Percentiles rank a stretch among this genome's conserved stretches.
Evolutionary conservation across 2,888 invertebrate genomes (phyloP).

Genomic region (Chymomyza amoena): DNA sequence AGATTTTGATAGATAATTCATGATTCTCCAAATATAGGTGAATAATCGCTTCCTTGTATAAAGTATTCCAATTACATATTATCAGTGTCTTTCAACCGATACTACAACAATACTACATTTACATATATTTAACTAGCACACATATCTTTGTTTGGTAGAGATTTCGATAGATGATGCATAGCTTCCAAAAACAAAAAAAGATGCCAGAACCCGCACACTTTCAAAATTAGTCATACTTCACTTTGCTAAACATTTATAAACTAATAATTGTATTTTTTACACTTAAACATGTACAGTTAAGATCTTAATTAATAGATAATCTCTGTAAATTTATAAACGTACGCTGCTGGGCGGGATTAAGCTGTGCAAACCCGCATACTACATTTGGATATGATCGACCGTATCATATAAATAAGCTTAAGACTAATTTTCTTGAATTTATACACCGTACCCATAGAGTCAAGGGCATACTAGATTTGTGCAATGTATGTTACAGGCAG

Average conservation of each 20-base stretch:
- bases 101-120: no score
- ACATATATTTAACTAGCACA: no score
- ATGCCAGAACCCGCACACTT: neutral
- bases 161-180: no score
- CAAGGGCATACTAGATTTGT: no score
- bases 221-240: neutral
- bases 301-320: neutral
- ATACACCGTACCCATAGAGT: no score
- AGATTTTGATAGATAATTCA: no score
- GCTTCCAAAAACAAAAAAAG: neutral
- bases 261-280: constrained; percentile 15
- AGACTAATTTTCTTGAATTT: neutral
- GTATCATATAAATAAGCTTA: neutral
- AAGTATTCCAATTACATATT: no score
- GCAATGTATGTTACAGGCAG: no score
- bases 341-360: neutral
- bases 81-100: no score
- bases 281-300: neutral
- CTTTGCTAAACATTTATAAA: neutral
- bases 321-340: neutral
- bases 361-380: neutral
- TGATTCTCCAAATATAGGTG: no score
- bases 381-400: neutral
- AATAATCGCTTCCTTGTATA: no score
- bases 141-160: no score